Evolutionary conservation across 2,113 vertebrate genomes (phyloP), one percentile per base, ranked within the genome.

Genomic region (Gila orcuttii): DNA sequence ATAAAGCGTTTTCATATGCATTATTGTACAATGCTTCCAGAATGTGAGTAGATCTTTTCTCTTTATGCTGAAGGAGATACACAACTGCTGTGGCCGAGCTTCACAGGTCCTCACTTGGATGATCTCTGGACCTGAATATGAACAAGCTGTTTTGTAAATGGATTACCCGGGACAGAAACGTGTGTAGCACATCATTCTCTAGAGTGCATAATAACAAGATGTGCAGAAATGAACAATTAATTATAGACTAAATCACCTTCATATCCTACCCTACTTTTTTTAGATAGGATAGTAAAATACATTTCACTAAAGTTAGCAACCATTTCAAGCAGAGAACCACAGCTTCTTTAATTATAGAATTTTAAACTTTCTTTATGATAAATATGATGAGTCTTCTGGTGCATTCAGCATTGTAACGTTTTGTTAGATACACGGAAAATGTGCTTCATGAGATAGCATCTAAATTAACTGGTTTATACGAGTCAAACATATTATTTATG

Each of bases 141-240:
- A 33, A 80, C 31, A 31, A 33, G 80, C 45, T 82, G 64, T 69
- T 82, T 82, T 52, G 45, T 69, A 69, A 82, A 82, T 69, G 45
- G 15, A 69, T 82, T 81, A 82, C 64, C 69, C 17, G 55, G 62
- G 5, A 82, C 9, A 52, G 59, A 45, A 79, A 62, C 25, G 33
- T 66, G 59, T 10, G n/a, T 6, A 79, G 78, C 28, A 79, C 55
- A 25, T 52, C 6, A 52, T 55, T 55, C 75, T 55, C 39, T 47
- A 50, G 23, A 74, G 42, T 57, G 19, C n/a, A 75, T 28, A 39
- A 79, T n/a, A 59, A 59, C 77, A 79, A 25, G 10, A 55, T 55
- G 36, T 45, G 33, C 0, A 12, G 23, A 81, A 81, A 81, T 21
- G 0, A 50, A 21, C 52, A n/a, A 39, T 36, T 79, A 21, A 79